Evolutionary conservation across 2,888 invertebrate genomes (phyloP).

Genomic region (Octonoba sinensis): DNA sequence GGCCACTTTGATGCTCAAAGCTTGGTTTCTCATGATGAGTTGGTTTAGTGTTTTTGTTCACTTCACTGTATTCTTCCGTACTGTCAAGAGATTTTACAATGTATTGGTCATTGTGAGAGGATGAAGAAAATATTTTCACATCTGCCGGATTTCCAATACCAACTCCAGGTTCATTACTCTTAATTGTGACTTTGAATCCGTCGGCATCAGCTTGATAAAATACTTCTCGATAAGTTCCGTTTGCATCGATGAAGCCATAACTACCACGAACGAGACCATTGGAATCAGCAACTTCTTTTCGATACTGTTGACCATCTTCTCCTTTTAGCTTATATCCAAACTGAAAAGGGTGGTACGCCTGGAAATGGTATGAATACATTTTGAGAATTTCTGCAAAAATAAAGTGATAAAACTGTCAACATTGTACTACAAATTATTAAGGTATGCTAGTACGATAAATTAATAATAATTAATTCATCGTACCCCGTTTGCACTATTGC

Average conservation of each 20-base stretch:
- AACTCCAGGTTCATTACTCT: constrained; percentile 37
- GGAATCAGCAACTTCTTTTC: constrained; percentile 20
- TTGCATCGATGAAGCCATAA: constrained; percentile 30
- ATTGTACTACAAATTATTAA: too few species aligned
- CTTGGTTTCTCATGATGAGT: too few species aligned
- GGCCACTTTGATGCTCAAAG: constrained; percentile 6
- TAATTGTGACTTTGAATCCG: constrained; percentile 32
- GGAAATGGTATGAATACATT: neutral
- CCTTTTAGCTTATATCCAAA: constrained; percentile 28
- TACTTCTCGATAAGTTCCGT: constrained; percentile 20
- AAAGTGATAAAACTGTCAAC: too few species aligned
- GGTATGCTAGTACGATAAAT: too few species aligned
- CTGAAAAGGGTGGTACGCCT: constrained; percentile 14
- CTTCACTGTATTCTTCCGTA: too few species aligned
- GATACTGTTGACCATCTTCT: constrained; percentile 10
- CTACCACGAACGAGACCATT: constrained; percentile 28
- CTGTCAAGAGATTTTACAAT: too few species aligned
- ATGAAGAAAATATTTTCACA: constrained; percentile 24
- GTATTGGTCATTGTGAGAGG: too few species aligned
- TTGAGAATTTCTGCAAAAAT: too few species aligned
- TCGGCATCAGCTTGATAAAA: constrained; percentile 31
- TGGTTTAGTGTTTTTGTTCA: too few species aligned
- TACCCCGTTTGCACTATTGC: too few species aligned
- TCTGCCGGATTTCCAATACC: constrained; percentile 20
- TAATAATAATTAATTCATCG: too few species aligned